Percentiles rank a stretch among this genome's conserved stretches.
Evolutionary conservation across 1,140 invertebrate species (phyloP).

Genomic region (Scylla paramamosain): DNA sequence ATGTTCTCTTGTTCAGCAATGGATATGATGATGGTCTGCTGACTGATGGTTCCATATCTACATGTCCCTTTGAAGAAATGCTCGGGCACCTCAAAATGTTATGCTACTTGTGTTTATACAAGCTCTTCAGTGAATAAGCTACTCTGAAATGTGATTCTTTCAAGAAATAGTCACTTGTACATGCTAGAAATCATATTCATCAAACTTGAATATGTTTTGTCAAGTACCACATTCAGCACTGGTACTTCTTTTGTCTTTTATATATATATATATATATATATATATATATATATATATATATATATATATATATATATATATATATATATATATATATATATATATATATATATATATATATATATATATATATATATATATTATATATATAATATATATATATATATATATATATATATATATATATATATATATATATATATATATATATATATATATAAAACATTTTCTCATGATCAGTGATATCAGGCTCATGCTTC

Average conservation of each 20-base stretch:
- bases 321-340: neutral
- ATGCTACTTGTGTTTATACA: neutral
- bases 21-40: slow-evolving; percentile 56
- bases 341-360: neutral
- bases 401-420: neutral
- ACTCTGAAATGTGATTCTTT: neutral
- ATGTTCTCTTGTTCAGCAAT: slow-evolving; percentile 49
- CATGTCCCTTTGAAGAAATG: slow-evolving; percentile 38
- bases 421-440: too few relatives aligned
- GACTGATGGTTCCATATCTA: slow-evolving; percentile 23
- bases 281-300: too few relatives aligned
- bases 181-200: neutral
- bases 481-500: neutral
- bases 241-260: neutral
- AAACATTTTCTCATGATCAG: neutral
- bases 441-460: too few relatives aligned
- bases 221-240: neutral
- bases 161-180: neutral
- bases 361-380: too few relatives aligned
- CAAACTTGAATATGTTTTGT: slow-evolving; percentile 6
- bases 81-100: slow-evolving; percentile 11
- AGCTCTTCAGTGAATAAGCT: slow-evolving; percentile 1
- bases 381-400: neutral
- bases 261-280: too few relatives aligned
- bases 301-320: too few relatives aligned